These are phyloP conservation scores for Oncorhynchus mykiss DNA, from an alignment of 2,113 vertebrate species.

Conservation along the genomic window DNA sequence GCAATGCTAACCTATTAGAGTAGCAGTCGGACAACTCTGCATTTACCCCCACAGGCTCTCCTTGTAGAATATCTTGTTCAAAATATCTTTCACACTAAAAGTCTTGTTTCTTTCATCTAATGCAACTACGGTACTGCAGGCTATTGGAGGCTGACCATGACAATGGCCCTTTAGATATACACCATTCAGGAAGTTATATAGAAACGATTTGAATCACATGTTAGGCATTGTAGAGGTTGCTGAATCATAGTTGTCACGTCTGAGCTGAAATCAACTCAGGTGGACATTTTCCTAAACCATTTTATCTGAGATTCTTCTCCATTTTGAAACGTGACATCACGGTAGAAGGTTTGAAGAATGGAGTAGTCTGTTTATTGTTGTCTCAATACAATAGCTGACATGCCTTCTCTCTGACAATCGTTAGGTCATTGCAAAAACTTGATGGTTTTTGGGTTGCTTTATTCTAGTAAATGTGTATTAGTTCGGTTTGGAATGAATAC, in stretches of 20 bases:
- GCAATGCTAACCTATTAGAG: not conserved
- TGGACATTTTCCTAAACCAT: too few species aligned
- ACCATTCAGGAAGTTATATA: not conserved
- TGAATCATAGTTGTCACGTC: too few species aligned
- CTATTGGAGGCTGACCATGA: not conserved
- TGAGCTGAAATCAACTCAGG: too few species aligned
- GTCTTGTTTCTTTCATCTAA: not conserved
- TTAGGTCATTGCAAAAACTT: too few species aligned
- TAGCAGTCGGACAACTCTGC: not conserved
- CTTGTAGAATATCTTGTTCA: not conserved
- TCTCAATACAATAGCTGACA: too few species aligned
- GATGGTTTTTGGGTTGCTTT: too few species aligned
- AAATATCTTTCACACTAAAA: not conserved
- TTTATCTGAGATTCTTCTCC: too few species aligned
- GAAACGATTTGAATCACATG: not conserved
- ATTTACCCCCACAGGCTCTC: not conserved
- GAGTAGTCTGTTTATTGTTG: too few species aligned
- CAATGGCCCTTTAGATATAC: not conserved
- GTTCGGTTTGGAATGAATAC: slow-evolving; percentile 40
- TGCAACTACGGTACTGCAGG: not conserved
- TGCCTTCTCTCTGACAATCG: too few species aligned
- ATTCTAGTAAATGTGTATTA: not conserved
- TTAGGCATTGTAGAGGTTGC: too few species aligned
- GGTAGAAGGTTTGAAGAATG: too few species aligned
- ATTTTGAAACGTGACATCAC: too few species aligned